These are phyloP conservation scores for Ladona fulva DNA, from an alignment of 1,140 invertebrate genomes.

Conservation along the genomic window DNA sequence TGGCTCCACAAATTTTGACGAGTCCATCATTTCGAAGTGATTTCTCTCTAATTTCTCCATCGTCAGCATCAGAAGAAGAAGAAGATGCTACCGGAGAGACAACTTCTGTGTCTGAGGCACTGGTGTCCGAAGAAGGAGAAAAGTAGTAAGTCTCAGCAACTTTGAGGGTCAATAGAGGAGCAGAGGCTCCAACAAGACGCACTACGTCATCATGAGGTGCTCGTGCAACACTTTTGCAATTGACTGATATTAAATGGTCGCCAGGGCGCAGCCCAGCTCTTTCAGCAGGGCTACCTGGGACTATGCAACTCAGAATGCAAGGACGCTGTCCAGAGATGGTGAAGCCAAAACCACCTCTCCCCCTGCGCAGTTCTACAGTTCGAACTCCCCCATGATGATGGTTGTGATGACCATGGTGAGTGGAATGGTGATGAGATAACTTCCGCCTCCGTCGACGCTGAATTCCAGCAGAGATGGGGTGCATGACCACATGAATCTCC, in stretches of 20 bases:
- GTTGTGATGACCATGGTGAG: neutral
- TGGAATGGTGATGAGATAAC: neutral
- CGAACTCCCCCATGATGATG: neutral
- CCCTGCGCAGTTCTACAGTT: constrained; percentile 70
- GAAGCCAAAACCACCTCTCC: constrained; percentile 80
- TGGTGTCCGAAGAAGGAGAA: constrained; percentile 26
- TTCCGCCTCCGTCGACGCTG: neutral
- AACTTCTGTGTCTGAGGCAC: neutral
- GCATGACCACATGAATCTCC: neutral
- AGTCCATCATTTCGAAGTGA: neutral
- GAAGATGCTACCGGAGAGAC: neutral
- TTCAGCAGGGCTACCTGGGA: constrained; percentile 73
- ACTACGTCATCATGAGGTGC: constrained; percentile 88
- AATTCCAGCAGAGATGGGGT: neutral
- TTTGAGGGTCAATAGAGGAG: constrained; percentile 66
- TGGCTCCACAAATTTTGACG: neutral
- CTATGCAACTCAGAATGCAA: constrained; percentile 81
- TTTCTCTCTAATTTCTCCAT: constrained; percentile 48
- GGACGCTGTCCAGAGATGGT: constrained; percentile 90
- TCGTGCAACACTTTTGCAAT: constrained; percentile 79
- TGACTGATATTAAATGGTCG: constrained; percentile 85
- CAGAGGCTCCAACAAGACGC: constrained; percentile 73
- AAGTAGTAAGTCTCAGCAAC: constrained; percentile 78
- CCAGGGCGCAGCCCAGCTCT: constrained; percentile 77
- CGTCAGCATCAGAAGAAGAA: constrained; percentile 61